Evolutionary conservation across 1,140 invertebrate species (phyloP).

Genomic region (Drosophila takahashii): DNA sequence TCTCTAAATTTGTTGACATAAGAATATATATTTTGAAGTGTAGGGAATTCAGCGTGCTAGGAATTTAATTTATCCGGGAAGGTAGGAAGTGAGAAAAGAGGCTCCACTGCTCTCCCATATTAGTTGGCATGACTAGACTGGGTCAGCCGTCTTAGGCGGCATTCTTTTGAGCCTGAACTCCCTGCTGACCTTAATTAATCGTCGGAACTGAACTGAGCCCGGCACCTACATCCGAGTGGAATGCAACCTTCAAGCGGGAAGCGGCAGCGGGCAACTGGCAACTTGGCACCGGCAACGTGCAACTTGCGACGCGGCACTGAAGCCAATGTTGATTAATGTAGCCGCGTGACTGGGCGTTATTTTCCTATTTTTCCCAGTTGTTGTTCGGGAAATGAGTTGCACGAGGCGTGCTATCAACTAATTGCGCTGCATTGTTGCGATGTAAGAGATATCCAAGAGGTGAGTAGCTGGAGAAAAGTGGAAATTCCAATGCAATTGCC

Average conservation of each 20-base stretch:
- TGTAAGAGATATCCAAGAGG: conserved; percentile 43
- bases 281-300: conserved; percentile 28
- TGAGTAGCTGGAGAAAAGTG: conserved; percentile 26
- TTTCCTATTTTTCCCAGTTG: conserved; percentile 25
- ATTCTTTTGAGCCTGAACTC: conserved; percentile 57
- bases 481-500: conserved; percentile 41
- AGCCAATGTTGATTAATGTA: conserved; percentile 77
- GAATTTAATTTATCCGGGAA: background rate
- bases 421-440: conserved; percentile 66
- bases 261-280: conserved; percentile 21
- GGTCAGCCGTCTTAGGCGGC: conserved; percentile 55
- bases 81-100: conserved; percentile 9
- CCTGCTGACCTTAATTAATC: conserved; percentile 78
- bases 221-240: conserved; percentile 46
- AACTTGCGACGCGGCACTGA: conserved; percentile 32
- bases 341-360: conserved; percentile 74
- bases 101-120: conserved; percentile 13
- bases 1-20: no score
- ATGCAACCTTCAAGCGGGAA: conserved; percentile 43
- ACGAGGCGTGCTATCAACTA: conserved; percentile 65
- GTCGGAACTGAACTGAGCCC: conserved; percentile 33
- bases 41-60: background rate
- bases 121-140: conserved; percentile 47
- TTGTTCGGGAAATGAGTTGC: conserved; percentile 68
- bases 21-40: background rate